phyloP scores from a whole-genome alignment of 2,113 vertebrate genomes.

The Orcinus orca region DNA sequence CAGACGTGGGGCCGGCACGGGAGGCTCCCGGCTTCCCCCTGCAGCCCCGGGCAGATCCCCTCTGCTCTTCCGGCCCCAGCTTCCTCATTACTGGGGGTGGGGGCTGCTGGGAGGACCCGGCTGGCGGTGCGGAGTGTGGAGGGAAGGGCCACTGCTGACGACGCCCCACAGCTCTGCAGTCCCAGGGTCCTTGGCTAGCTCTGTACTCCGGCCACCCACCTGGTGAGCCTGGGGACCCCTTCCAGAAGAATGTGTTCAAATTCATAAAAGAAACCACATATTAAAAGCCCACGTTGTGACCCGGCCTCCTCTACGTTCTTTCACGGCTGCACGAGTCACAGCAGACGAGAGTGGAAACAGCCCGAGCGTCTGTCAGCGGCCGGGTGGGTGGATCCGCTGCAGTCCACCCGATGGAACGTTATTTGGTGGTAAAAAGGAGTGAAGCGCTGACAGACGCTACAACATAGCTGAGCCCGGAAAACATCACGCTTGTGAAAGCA shows the following conservation, averaged over 20 bases:
- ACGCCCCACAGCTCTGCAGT: not conserved
- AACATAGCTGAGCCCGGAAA: not conserved
- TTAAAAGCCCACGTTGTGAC: fast-evolving
- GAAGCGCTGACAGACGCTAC: not conserved
- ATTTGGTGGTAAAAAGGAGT: too few species aligned
- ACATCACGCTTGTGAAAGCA: fast-evolving
- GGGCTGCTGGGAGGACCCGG: not conserved
- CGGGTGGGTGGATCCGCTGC: fast-evolving
- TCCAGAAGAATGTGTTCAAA: not conserved
- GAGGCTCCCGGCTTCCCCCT: not conserved
- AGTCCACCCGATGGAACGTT: fast-evolving
- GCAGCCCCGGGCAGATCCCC: not conserved
- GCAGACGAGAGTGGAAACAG: not conserved
- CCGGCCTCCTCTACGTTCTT: not conserved
- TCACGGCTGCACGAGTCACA: not conserved
- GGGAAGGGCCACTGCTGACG: not conserved
- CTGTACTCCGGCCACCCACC: too few species aligned
- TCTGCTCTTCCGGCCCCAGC: too few species aligned
- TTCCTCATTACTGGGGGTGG: not conserved
- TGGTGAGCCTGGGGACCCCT: not conserved
- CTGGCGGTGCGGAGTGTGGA: fast-evolving
- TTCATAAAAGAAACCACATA: not conserved
- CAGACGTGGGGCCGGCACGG: fast-evolving
- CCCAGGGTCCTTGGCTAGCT: not conserved
- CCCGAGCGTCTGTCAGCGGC: fast-evolving